Base-by-base conservation (phyloP, 2,113 vertebrate species). In the Eupsittula cactorum region DNA sequence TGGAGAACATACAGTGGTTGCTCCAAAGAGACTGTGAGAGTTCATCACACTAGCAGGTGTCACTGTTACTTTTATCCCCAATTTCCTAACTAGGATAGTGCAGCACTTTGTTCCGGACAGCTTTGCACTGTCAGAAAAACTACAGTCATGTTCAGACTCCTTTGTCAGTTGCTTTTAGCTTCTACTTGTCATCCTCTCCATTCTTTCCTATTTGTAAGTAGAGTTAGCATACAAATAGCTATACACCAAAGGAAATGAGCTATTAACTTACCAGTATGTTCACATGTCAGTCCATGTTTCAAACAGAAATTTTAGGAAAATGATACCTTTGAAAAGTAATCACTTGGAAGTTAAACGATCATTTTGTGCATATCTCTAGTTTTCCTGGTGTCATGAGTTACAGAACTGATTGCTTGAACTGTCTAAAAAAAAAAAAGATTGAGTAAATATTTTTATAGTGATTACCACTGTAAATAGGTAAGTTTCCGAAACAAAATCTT, bases 61-160 rank as follows among this genome's bases (percentile, higher is more conserved):
- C 92, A 57, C 41, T 90, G 62, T 82, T 96, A 96, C 97, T 97
- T 97, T 97, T 96, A 94, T 97, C 82, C 53, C 55, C 88, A 67
- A 53, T 83, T 93, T 93, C 81, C 91, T 89, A 93, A 77, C 68
- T 75, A 90, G 90, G 41, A 77, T 84, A 76, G 50, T 90, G 90
- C 33, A 85, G 31, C 29, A 87, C 53, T 94, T 92, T 89, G 60
- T 86, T 70, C 86, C 76, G 91, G 80, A 92, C 18, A 93, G 74
- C 64, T 90, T 94, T 70, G 63, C 50, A 70, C 60, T 17, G 67
- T 62, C 65, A 84, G 85, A 69, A 91, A 88, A 95, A 86, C 50
- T 78, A 68, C 62, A 77, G 78, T 74, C 84, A 95, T 95, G 25
- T 82, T 93, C 83, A 79, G 55, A 67, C 9, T 77, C 60, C 57